phyloP scores from a whole-genome alignment of 2,113 vertebrate species.

The Lepus timidus region DNA sequence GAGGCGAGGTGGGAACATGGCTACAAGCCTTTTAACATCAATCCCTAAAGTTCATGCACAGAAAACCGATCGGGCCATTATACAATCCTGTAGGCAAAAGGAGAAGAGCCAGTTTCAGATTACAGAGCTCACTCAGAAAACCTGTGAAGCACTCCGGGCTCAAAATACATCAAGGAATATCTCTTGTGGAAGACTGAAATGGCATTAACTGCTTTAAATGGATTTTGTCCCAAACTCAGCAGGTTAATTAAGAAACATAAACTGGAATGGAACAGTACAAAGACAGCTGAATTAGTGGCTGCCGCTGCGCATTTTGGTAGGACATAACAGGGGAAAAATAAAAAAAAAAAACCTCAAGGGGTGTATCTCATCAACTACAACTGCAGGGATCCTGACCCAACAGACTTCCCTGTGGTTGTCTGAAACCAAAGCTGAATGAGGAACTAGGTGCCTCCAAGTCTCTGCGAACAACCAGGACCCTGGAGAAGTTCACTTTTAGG shows the following conservation, averaged over 20 bases:
- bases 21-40: neutral
- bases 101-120: neutral
- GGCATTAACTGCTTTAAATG: neutral
- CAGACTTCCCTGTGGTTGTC: neutral
- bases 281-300: neutral
- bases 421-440: neutral
- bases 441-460: neutral
- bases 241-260: neutral
- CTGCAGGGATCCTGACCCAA: neutral
- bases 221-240: neutral
- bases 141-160: no score
- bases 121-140: neutral
- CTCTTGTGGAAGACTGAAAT: neutral
- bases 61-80: neutral
- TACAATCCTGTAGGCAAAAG: neutral
- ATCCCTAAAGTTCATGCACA: neutral
- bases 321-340: no score
- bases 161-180: neutral
- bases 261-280: neutral
- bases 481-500: neutral
- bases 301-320: no score
- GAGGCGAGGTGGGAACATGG: neutral
- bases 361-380: neutral
- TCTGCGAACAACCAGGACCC: neutral
- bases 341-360: no score